Evolutionary conservation across 2,797 vertebrate species (phyloP), one percentile per base, ranked within the genome.

Genomic region (Clarias laeviceps): DNA sequence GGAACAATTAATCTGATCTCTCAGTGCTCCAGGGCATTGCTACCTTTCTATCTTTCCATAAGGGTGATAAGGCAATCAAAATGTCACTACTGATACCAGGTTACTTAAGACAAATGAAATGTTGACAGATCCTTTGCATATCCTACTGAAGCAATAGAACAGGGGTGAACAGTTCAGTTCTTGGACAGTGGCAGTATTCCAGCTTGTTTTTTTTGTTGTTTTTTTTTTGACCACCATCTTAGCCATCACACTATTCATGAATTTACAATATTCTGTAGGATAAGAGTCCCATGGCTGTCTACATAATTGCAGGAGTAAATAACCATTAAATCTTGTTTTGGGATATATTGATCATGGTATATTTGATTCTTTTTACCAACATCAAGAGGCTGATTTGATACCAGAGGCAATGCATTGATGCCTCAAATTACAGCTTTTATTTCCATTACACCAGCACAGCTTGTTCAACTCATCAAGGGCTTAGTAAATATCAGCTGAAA

Each of bases 1-100:
- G 66, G 74, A 78, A 54, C 73, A 82, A 82, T 74, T 77, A 61
- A 79, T 81, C 68, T 70, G 72, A 85, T 73, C 72, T 61, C 20
- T 29, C 12, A 29, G n/a, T 61, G 14, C 37, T 57, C 79, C 81
- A 64, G 62, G 78, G 29, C 80, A 72, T 79, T 45, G 27, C 61
- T 65, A 82, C 54, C 61, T 83, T 83, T 14, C 74, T 27, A 54
- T 68, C 22, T 56, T 73, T 84, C n/a, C 68, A 37, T 70, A 87
- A 77, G 56, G 62, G 54, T 59, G 78, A 32, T 65, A 76, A 62
- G 40, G 59, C 78, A 82, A 68, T 81, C 50, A 34, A 76, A 66
- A 82, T 82, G 61, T 82, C 84, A 82, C 54, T 45, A 17, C 15
- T 81, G 59, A 54, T 81, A 68, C 61, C 27, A 32, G 32, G 84